These are phyloP conservation scores for Lochmaea capreae DNA, from an alignment of 2,888 invertebrate species.

Conservation along the genomic window DNA sequence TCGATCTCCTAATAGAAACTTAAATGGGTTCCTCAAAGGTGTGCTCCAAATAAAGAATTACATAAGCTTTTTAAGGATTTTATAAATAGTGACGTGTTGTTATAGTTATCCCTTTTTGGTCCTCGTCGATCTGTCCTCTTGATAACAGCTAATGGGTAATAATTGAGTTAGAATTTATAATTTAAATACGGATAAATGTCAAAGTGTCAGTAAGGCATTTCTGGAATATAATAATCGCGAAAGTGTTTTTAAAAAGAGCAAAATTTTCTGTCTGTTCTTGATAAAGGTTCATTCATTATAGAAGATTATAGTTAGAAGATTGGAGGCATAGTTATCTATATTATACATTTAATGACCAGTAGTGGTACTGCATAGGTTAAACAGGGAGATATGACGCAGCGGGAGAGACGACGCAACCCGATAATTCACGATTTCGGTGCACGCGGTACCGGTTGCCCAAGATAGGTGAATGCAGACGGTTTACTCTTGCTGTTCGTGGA, in stretches of 20 bases:
- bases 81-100: constrained; percentile 48
- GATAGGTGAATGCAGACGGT: too few relatives aligned
- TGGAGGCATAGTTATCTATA: too few relatives aligned
- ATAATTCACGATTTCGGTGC: too few relatives aligned
- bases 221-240: constrained; percentile 19
- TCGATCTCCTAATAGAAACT: constrained; percentile 50
- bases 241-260: constrained; percentile 11
- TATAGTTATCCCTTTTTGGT: constrained; percentile 46
- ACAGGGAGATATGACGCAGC: too few relatives aligned
- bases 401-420: too few relatives aligned
- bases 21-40: constrained; percentile 52
- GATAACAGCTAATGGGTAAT: constrained; percentile 52
- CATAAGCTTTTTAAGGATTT: constrained; percentile 50
- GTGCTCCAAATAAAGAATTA: constrained; percentile 50
- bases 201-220: constrained; percentile 44
- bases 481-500: too few relatives aligned
- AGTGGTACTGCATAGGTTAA: too few relatives aligned
- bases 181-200: constrained; percentile 53
- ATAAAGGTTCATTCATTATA: neutral
- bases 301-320: too few relatives aligned
- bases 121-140: constrained; percentile 41
- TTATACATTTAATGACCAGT: too few relatives aligned
- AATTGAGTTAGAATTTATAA: constrained; percentile 49
- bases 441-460: too few relatives aligned
- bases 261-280: neutral